A percentile compares a stretch with the other conserved stretches of the same genome.
These are phyloP conservation scores for Cyprinodon diabolis DNA, from an alignment of 2,797 vertebrate species.

Conservation along the genomic window DNA sequence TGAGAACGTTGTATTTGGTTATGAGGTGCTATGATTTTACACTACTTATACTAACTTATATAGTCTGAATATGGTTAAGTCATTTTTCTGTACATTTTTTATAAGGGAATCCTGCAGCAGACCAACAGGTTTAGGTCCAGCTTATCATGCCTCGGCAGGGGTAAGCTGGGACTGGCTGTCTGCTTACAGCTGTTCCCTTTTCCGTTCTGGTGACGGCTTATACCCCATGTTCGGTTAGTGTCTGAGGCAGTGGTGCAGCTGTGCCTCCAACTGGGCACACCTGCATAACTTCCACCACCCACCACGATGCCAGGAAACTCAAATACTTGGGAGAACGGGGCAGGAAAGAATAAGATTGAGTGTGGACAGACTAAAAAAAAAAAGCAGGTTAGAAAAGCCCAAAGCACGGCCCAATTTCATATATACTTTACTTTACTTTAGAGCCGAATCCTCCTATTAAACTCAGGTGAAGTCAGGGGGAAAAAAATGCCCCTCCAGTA, in stretches of 20 bases:
- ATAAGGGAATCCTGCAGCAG: conserved; percentile 27
- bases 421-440: conserved; percentile 61
- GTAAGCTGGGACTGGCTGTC: conserved; percentile 61
- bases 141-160: conserved; percentile 37
- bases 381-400: conserved; percentile 29
- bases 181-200: conserved; percentile 79
- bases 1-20: no score
- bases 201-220: conserved; percentile 67
- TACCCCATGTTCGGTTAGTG: conserved; percentile 62
- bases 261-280: conserved; percentile 80
- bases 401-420: conserved; percentile 46
- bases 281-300: conserved; percentile 75
- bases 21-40: no score
- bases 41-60: conserved; percentile 3
- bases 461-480: conserved; percentile 48
- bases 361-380: conserved; percentile 46
- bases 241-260: conserved; percentile 77
- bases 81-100: conserved; percentile 27
- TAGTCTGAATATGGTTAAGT: conserved; percentile 6
- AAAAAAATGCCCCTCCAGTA: conserved; percentile 28
- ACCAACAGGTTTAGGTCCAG: conserved; percentile 27
- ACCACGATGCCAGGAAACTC: conserved; percentile 62
- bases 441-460: conserved; percentile 64
- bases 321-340: conserved; percentile 55
- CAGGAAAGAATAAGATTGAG: conserved; percentile 44